Percentiles rank a stretch among this genome's conserved stretches.
These are phyloP conservation scores for Proteles cristata DNA, from an alignment of 2,113 vertebrate genomes.

Conservation along the genomic window DNA sequence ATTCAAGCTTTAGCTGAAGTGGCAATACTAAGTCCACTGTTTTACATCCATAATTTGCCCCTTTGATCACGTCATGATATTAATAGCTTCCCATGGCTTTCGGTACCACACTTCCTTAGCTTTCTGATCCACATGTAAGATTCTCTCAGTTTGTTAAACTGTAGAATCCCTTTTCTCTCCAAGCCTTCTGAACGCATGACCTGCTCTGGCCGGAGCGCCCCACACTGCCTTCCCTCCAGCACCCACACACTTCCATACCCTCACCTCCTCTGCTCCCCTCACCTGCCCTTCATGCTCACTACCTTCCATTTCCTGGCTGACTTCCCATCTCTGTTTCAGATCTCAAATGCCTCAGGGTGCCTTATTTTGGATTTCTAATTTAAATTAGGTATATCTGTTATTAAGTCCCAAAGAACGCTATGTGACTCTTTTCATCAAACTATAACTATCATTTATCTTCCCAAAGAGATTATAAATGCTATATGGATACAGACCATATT, in stretches of 20 bases:
- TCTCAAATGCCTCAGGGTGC: background rate
- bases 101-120: background rate
- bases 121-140: background rate
- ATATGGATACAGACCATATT: background rate
- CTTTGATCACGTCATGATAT: background rate
- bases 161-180: background rate
- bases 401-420: background rate
- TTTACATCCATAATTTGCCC: background rate
- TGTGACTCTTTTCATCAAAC: background rate
- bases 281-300: background rate
- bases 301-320: background rate
- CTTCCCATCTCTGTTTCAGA: background rate
- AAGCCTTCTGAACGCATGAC: background rate
- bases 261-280: background rate
- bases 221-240: background rate
- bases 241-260: accelerated
- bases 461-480: background rate
- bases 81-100: background rate
- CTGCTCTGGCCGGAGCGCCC: background rate
- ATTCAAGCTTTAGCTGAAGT: background rate
- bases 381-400: background rate
- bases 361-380: background rate
- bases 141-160: background rate
- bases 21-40: background rate
- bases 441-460: background rate